phyloP scores from a whole-genome alignment of 2,888 invertebrate genomes.

The Dasysyrphus tricinctus region DNA sequence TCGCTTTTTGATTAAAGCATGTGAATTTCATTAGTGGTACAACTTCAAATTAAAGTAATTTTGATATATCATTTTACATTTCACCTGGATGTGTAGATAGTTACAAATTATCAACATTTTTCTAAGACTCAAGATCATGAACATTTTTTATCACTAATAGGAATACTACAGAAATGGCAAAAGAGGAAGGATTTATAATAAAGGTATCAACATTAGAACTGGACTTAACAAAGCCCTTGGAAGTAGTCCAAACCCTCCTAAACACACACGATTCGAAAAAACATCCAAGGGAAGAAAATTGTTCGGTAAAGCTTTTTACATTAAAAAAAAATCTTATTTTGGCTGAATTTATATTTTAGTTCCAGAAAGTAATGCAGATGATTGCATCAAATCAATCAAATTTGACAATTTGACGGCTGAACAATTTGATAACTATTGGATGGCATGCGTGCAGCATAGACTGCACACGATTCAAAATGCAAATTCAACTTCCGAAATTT shows the following conservation, averaged over 20 bases:
- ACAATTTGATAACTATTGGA: slow-evolving; percentile 21
- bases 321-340: neutral
- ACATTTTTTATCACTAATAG: neutral
- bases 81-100: neutral
- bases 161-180: slow-evolving; percentile 19
- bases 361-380: slow-evolving; percentile 16
- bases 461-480: slow-evolving; percentile 2
- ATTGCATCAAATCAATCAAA: neutral
- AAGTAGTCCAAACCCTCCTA: neutral
- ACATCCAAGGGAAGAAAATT: neutral
- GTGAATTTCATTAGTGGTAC: neutral
- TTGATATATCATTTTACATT: neutral
- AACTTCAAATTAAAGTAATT: too few species aligned
- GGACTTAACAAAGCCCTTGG: neutral
- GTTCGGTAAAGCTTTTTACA: neutral
- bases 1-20: neutral
- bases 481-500: slow-evolving; percentile 13
- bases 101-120: neutral
- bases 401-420: slow-evolving; percentile 12
- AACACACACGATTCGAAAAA: neutral
- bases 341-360: slow-evolving; percentile 3
- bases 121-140: neutral
- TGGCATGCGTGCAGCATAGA: slow-evolving; percentile 13
- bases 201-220: slow-evolving; percentile 5
- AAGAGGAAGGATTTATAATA: slow-evolving; percentile 26